Evolutionary conservation across 2,113 vertebrate species (phyloP).

Genomic region (Notothenia rossii): DNA sequence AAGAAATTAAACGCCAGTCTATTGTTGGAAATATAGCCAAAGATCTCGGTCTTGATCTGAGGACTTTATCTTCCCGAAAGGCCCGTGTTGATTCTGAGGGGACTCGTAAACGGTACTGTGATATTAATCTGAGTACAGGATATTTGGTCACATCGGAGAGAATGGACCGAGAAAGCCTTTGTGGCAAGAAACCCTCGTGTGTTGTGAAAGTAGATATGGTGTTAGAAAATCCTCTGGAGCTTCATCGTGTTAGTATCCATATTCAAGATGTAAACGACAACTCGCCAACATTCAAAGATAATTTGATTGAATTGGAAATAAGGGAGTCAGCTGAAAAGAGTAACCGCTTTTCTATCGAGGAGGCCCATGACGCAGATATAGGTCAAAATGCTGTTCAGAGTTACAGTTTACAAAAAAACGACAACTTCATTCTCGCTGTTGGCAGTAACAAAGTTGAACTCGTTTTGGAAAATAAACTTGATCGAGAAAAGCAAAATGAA

Average conservation of each 20-base stretch:
- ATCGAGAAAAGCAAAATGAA: constrained; percentile 65
- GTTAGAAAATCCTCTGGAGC: constrained; percentile 66
- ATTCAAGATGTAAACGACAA: constrained; percentile 83
- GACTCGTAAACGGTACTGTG: no score
- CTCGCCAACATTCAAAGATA: constrained; percentile 66
- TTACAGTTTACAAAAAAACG: constrained; percentile 77
- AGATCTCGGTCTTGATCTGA: no score
- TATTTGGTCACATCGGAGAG: no score
- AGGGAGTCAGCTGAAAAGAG: constrained; percentile 33
- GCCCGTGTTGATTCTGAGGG: no score
- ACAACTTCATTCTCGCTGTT: constrained; percentile 78
- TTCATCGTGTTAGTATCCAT: constrained; percentile 67
- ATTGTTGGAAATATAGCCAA: no score
- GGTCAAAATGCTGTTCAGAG: constrained; percentile 82
- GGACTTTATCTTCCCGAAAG: no score
- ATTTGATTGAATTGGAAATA: constrained; percentile 74
- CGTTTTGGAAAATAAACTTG: constrained; percentile 61
- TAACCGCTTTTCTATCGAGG: constrained; percentile 72
- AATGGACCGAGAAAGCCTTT: no score
- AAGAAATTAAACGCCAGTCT: no score
- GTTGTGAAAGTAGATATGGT: no score
- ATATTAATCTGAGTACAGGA: no score
- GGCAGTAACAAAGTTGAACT: constrained; percentile 66
- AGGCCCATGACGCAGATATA: constrained; percentile 84
- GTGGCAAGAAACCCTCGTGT: no score